Conservation (phyloP, 2,888 invertebrate species). For the Dasypogon diadema region DNA sequence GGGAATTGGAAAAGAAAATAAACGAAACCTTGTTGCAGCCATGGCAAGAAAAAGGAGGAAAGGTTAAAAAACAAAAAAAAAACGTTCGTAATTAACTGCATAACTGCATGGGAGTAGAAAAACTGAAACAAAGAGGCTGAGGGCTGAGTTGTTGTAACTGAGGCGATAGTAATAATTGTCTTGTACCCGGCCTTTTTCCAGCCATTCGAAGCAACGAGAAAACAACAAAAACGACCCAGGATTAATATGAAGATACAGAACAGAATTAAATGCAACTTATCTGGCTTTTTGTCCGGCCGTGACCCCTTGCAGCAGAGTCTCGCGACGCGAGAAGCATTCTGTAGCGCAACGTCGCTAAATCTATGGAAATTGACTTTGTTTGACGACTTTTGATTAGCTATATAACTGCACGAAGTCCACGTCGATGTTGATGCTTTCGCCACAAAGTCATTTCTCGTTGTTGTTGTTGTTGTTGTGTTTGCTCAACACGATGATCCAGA, state of each 20-base stretch:
- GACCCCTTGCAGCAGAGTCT: slow-evolving; percentile 6
- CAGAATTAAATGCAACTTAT: slow-evolving; percentile 44
- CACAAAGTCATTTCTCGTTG: background rate
- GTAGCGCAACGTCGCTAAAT: background rate
- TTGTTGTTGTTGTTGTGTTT: background rate
- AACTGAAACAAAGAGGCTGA: slow-evolving; percentile 34
- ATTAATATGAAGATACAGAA: slow-evolving; percentile 2
- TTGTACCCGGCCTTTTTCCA: slow-evolving; percentile 44
- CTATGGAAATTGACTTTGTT: slow-evolving; percentile 36
- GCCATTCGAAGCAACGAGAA: slow-evolving; percentile 18
- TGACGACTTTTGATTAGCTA: slow-evolving; percentile 16
- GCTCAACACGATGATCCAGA: too few relatives aligned
- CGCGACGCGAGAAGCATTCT: background rate
- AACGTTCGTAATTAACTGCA: slow-evolving; percentile 44
- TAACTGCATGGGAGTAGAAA: slow-evolving; percentile 47
- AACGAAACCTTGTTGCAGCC: background rate
- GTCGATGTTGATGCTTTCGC: background rate
- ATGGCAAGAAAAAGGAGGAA: background rate
- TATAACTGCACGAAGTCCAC: background rate
- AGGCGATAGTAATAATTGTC: slow-evolving; percentile 47
- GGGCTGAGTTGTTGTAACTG: too few relatives aligned
- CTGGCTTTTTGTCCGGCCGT: slow-evolving; percentile 27
- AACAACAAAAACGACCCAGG: background rate
- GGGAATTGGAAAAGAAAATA: slow-evolving; percentile 1
- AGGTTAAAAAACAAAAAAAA: slow-evolving; percentile 1